These are phyloP conservation scores for Neogobius melanostomus DNA, from an alignment of 2,113 vertebrate genomes.

Conservation along the genomic window DNA sequence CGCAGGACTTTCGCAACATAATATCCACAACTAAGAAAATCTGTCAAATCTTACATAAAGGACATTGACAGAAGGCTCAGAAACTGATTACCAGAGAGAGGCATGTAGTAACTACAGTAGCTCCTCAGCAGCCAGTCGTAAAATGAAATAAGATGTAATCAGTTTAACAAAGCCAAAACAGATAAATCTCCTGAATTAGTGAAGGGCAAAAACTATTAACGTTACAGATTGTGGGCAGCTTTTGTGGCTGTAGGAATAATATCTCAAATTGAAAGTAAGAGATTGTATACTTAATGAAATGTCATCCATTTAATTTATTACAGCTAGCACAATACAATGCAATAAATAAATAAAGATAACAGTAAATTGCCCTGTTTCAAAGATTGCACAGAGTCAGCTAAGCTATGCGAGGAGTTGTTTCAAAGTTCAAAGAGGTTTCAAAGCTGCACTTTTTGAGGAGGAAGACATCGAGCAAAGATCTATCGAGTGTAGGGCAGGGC, in stretches of 20 bases:
- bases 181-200: background rate
- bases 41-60: background rate
- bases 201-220: background rate
- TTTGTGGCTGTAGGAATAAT: background rate
- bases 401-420: too few species aligned
- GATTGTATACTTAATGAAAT: background rate
- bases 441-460: too few species aligned
- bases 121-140: background rate
- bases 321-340: too few species aligned
- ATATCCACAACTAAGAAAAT: background rate
- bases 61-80: background rate
- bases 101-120: slow-evolving; percentile 2
- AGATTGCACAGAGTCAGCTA: too few species aligned
- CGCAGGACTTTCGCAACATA: background rate
- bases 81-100: background rate
- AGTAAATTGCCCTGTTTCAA: too few species aligned
- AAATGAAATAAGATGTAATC: background rate
- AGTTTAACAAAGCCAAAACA: background rate
- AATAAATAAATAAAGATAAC: too few species aligned
- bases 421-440: too few species aligned
- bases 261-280: background rate
- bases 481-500: too few species aligned
- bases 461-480: too few species aligned
- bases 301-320: background rate
- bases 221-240: background rate